Evolutionary conservation across 2,888 invertebrate genomes (phyloP).

Genomic region (Drosophila histrio): DNA sequence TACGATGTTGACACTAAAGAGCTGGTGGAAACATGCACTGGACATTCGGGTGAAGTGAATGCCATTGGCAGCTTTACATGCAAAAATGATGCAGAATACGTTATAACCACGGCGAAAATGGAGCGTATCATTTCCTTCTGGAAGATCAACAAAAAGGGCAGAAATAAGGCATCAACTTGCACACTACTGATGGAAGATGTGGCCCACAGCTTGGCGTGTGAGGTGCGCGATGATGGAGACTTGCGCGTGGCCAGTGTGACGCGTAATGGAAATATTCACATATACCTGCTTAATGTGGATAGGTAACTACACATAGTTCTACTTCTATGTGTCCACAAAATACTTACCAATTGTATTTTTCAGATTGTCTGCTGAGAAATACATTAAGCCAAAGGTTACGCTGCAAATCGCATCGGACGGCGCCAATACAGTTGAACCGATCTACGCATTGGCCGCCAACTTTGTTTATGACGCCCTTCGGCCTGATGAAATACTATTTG

Average conservation of each 20-base stretch:
- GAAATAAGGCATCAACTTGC: slow-evolving; percentile 85
- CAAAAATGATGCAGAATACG: slow-evolving; percentile 72
- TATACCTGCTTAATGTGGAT: slow-evolving; percentile 91
- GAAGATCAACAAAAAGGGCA: slow-evolving; percentile 82
- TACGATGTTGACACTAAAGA: slow-evolving; percentile 87
- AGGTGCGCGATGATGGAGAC: slow-evolving; percentile 85
- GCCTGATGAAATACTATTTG: slow-evolving; percentile 85
- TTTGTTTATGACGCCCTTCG: slow-evolving; percentile 78
- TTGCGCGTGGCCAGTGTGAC: slow-evolving; percentile 86
- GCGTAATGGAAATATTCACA: slow-evolving; percentile 90
- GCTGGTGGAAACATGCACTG: slow-evolving; percentile 87
- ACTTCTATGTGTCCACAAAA: not conserved
- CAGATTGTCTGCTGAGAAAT: slow-evolving; percentile 85
- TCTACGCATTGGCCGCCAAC: slow-evolving; percentile 85
- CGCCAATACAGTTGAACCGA: slow-evolving; percentile 85
- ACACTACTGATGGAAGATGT: slow-evolving; percentile 90
- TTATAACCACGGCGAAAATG: slow-evolving; percentile 81
- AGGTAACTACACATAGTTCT: slow-evolving; percentile 83
- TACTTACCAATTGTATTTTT: not conserved
- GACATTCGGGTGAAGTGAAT: slow-evolving; percentile 87
- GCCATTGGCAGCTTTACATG: slow-evolving; percentile 83
- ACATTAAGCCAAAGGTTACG: slow-evolving; percentile 87
- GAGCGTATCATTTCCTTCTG: slow-evolving; percentile 83
- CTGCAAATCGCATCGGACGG: slow-evolving; percentile 87
- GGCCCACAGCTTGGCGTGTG: slow-evolving; percentile 85